Evolutionary conservation across 2,113 vertebrate genomes (phyloP).

Genomic region (Corythaeola cristata): DNA sequence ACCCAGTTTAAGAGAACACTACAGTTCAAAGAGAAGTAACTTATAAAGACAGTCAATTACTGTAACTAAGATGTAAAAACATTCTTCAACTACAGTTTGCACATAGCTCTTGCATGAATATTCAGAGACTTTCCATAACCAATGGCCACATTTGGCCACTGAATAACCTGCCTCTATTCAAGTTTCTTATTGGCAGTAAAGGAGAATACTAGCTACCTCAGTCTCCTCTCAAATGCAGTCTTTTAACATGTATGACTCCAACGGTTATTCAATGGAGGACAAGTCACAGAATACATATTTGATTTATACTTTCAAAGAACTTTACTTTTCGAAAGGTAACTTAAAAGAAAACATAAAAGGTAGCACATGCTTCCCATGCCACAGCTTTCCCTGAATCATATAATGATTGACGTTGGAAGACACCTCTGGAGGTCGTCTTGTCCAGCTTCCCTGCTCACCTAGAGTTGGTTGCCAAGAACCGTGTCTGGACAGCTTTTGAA

Average conservation of each 20-base stretch:
- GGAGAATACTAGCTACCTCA: not conserved
- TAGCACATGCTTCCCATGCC: not conserved
- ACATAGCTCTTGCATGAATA: not conserved
- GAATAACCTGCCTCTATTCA: not conserved
- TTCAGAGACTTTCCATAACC: not conserved
- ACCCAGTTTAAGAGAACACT: not conserved
- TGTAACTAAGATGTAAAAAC: not conserved
- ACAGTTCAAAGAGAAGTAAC: not conserved
- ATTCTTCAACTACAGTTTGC: not conserved
- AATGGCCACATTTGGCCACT: not conserved
- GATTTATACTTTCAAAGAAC: not conserved
- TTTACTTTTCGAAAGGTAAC: not conserved
- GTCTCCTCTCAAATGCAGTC: not conserved
- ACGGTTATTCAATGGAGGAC: not conserved
- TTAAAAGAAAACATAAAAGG: not conserved
- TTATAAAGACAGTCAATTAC: not conserved
- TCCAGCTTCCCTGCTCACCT: not conserved
- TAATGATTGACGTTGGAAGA: not conserved
- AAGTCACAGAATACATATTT: not conserved
- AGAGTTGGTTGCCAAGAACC: accelerated
- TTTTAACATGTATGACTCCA: not conserved
- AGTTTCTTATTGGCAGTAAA: not conserved
- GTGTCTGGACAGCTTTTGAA: not conserved
- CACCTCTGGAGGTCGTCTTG: not conserved
- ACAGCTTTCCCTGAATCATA: not conserved